Evolutionary conservation across 2,888 invertebrate genomes (phyloP), one percentile per base, ranked within the genome.

Genomic region (Leucophora obtusa): DNA sequence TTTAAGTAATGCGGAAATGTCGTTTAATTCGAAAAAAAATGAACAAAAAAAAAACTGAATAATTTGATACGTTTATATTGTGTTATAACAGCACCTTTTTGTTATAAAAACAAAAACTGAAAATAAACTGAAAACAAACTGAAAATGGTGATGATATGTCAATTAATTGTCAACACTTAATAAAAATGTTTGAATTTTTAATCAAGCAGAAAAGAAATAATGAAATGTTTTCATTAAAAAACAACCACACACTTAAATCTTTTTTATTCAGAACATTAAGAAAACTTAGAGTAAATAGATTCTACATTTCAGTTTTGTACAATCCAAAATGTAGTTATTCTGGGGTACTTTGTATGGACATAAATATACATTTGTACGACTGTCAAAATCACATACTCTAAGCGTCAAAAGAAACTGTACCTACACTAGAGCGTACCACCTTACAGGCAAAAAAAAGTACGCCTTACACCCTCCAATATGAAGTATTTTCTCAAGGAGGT

Each of bases 1-100:
- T 59, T 74, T 69, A 60, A 79, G 38, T 70, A 79, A 74, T 74
- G 74, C 79, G 79, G 79, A 79, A 79, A 79, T 79, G 78, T 63
- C 63, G 78, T 69, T 79, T 73, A 69, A 73, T 73, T 69, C 28
- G 21, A 35, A 66, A 69, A 66, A 24, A 56, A 47, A 65, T 10
- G 35, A 51, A 56, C 11, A 38, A 10, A 60, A 51, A 53, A 17
- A n/a, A 56, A 79, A 72, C 72, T 58, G 59, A 79, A 74, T 60
- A 70, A 75, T 60, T 66, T 56, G 53, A 70, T 47, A 63, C 14
- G 58, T 69, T 73, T 51, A 28, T 47, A 11, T 24, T 38, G 18
- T 43, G 15, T 21, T 21, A 56, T 21, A 54, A 51, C 28, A 15
- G 21, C 60, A 58, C 24, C 62, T 59, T 51, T 50, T 69, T 47